A percentile compares a stretch with the other conserved stretches of the same genome.
phyloP scores from a whole-genome alignment of 1,140 invertebrate species.

The Hyles euphorbiae region DNA sequence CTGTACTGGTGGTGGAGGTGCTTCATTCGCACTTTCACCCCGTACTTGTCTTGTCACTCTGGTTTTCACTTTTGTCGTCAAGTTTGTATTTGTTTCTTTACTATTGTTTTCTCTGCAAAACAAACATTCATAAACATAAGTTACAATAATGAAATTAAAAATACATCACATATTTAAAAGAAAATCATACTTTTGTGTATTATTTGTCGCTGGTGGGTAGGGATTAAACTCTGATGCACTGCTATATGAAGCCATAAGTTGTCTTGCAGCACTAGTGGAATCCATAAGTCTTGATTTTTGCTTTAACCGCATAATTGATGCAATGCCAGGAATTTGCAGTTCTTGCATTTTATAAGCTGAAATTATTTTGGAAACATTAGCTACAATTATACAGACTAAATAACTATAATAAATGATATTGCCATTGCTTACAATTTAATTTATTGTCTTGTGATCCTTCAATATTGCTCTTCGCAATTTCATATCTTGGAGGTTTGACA shows the following conservation, averaged over 20 bases:
- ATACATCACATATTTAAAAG: background rate
- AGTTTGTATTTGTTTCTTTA: slow-evolving; percentile 22
- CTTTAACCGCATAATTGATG: slow-evolving; percentile 76
- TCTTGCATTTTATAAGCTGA: slow-evolving; percentile 52
- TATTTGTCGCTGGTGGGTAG: slow-evolving; percentile 29
- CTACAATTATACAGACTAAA: too few species aligned
- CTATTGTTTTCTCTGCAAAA: slow-evolving; percentile 24
- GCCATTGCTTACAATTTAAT: too few species aligned
- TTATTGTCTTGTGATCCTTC: background rate
- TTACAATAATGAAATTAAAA: background rate
- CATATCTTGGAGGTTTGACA: slow-evolving; percentile 9
- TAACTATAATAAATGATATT: too few species aligned
- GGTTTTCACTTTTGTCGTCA: slow-evolving; percentile 70
- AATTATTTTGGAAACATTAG: slow-evolving; percentile 13
- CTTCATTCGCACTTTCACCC: slow-evolving; percentile 40
- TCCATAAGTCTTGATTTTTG: slow-evolving; percentile 78
- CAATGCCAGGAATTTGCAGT: slow-evolving; percentile 44
- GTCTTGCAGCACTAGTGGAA: slow-evolving; percentile 78
- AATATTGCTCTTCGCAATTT: background rate
- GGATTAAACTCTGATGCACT: slow-evolving; percentile 35
- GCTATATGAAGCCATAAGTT: slow-evolving; percentile 76
- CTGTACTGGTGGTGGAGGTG: slow-evolving; percentile 73
- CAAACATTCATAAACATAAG: slow-evolving; percentile 7
- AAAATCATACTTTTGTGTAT: slow-evolving; percentile 2
- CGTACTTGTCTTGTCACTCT: slow-evolving; percentile 49